Base-by-base conservation (phyloP, 2,797 vertebrate genomes). In the Muraenolepis orangiensis region DNA sequence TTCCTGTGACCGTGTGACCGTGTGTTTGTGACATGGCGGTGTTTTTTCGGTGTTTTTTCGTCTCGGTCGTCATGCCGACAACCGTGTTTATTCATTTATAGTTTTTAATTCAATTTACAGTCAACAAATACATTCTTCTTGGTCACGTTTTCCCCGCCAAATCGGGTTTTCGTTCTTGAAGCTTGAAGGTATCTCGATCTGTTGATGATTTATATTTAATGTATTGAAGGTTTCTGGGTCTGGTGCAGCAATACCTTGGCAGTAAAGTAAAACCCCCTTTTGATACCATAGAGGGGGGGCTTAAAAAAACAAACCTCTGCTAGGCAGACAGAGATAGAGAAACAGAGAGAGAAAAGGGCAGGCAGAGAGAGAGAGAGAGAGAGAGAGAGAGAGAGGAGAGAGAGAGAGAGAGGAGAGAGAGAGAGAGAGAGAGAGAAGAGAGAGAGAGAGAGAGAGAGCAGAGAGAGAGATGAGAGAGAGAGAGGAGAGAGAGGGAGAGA, bases 351-450 rank as follows among this genome's bases (percentile, higher is more conserved):
- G 42, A 51, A 51, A 18, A 51, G 42, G 18, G 42, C 42, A 51
- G 42, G 42, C 18, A 51, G 42, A 51, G 42, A 66, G 76, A 38
- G 57, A 72, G 23, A 34, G 30, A 68, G 30, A 68, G 66, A 30
- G 20, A 28, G 72, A 14, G 40, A 32, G 74, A 64, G 32, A 67
- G 23, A 61, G 74, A 42, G 36, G 31, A 51, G 42, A 51, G 18
- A 1, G 70, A 84, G 76, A 78, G 76, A 36, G 73, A n/a, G n/a
- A n/a, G 78, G 76, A 42, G 61, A 4, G 29, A 26, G 57, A 36
- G 57, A 83, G 78, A 78, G 71, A 78, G 73, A 29, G 32, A n/a
- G 76, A 77, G 74, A 82, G 82, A n/a, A 83, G 32, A 57, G 66
- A n/a, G 23, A 61, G 26, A 71, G 10, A 73, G 51, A 46, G n/a